Percentiles rank a stretch among this genome's conserved stretches.
These are phyloP conservation scores for Volucella inflata DNA, from an alignment of 2,888 invertebrate species.

Conservation along the genomic window DNA sequence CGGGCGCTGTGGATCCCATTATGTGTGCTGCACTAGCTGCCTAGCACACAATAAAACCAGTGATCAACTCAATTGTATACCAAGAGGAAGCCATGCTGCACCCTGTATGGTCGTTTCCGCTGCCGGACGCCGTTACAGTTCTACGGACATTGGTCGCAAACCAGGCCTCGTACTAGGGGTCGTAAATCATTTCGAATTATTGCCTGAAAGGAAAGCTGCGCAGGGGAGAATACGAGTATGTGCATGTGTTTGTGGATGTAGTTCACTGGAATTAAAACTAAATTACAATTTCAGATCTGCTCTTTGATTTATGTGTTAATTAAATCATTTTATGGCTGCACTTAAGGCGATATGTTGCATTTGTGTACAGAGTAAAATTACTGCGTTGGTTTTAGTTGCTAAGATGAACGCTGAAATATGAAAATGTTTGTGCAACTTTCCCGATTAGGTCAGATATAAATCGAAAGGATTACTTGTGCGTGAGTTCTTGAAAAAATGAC, in stretches of 20 bases:
- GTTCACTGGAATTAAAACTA: conserved; percentile 79
- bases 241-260: conserved; percentile 48
- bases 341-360: conserved; percentile 77
- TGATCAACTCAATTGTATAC: conserved; percentile 68
- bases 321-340: conserved; percentile 80
- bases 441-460: too few species aligned
- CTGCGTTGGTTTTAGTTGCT: conserved; percentile 41
- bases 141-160: conserved; percentile 61
- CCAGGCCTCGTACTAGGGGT: conserved; percentile 67
- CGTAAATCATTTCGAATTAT: conserved; percentile 77
- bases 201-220: conserved; percentile 64
- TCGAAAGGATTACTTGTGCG: too few species aligned
- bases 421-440: too few species aligned
- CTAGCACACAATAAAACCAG: conserved; percentile 63
- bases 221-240: conserved; percentile 18
- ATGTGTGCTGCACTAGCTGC: conserved; percentile 27
- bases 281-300: conserved; percentile 79
- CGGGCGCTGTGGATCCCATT: conserved; percentile 47
- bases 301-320: conserved; percentile 81
- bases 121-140: conserved; percentile 29
- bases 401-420: neutral
- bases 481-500: too few species aligned
- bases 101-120: conserved; percentile 41
- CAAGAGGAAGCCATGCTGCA: conserved; percentile 56
- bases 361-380: conserved; percentile 54